Evolutionary conservation across 2,797 vertebrate genomes (phyloP).

Genomic region (Chelmon rostratus): DNA sequence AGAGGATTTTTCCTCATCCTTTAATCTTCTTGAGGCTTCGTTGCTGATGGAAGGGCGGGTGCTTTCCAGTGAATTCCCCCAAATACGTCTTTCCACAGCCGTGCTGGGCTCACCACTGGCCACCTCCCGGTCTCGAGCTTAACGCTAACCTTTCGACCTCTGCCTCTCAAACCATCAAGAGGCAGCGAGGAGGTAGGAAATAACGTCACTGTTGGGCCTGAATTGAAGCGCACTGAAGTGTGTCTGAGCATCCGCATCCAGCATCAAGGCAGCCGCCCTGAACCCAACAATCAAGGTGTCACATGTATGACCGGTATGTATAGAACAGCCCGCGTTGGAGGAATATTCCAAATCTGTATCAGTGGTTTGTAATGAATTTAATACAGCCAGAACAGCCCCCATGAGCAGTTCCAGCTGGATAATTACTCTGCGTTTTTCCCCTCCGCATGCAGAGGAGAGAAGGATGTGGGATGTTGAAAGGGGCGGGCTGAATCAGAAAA

Average conservation of each 20-base stretch:
- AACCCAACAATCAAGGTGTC: constrained; percentile 8
- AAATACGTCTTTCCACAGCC: constrained; percentile 30
- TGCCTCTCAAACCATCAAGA: constrained; percentile 16
- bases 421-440: constrained; percentile 72
- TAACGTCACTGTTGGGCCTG: constrained; percentile 12
- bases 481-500: constrained; percentile 62
- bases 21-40: constrained; percentile 30
- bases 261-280: background rate
- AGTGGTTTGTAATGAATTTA: constrained; percentile 63
- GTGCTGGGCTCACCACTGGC: constrained; percentile 18
- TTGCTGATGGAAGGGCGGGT: constrained; percentile 10
- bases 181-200: constrained; percentile 16
- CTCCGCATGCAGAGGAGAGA: constrained; percentile 59
- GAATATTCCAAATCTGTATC: constrained; percentile 34
- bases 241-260: constrained; percentile 7
- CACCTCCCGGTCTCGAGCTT: constrained; percentile 32
- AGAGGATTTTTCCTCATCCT: constrained; percentile 28
- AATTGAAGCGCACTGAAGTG: constrained; percentile 15
- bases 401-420: constrained; percentile 73
- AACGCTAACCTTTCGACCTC: constrained; percentile 35
- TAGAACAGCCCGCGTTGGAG: background rate
- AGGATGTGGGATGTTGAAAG: constrained; percentile 76
- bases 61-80: constrained; percentile 44
- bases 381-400: constrained; percentile 54
- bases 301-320: constrained; percentile 12